A percentile compares a stretch with the other conserved stretches of the same genome.
phyloP scores from a whole-genome alignment of 2,797 vertebrate genomes.

The Parambassis ranga region DNA sequence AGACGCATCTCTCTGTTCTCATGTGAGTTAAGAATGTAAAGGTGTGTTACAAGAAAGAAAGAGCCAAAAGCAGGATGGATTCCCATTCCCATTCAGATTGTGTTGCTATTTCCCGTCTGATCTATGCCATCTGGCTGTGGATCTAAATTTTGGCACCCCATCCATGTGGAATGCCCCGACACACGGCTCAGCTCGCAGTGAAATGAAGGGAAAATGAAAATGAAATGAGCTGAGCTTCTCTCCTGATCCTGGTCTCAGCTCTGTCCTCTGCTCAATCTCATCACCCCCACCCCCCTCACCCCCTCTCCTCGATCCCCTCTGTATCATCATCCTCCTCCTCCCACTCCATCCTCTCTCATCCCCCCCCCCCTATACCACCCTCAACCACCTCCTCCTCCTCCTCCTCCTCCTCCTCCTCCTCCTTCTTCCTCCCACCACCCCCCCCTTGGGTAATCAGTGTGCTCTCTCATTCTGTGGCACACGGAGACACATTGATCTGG shows the following conservation, averaged over 20 bases:
- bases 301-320: conserved; percentile 26
- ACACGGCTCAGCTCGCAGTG: conserved; percentile 47
- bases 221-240: conserved; percentile 74
- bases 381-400: background rate
- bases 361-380: background rate
- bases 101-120: conserved; percentile 64
- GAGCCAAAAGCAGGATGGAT: conserved; percentile 22
- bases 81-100: conserved; percentile 55
- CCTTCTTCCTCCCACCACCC: conserved; percentile 51
- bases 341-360: conserved; percentile 37
- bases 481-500: conserved; percentile 78
- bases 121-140: conserved; percentile 71
- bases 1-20: background rate
- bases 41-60: background rate
- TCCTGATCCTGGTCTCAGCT: conserved; percentile 71
- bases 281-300: background rate
- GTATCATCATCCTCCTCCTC: conserved; percentile 59
- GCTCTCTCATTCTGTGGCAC: conserved; percentile 83
- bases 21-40: conserved; percentile 20
- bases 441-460: conserved; percentile 83
- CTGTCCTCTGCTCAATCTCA: conserved; percentile 69
- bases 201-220: conserved; percentile 77
- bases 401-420: conserved; percentile 4
- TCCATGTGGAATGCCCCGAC: conserved; percentile 60
- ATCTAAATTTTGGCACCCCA: conserved; percentile 65